Evolutionary conservation across 1,140 invertebrate genomes (phyloP).

Genomic region (Drosophila sp.): DNA sequence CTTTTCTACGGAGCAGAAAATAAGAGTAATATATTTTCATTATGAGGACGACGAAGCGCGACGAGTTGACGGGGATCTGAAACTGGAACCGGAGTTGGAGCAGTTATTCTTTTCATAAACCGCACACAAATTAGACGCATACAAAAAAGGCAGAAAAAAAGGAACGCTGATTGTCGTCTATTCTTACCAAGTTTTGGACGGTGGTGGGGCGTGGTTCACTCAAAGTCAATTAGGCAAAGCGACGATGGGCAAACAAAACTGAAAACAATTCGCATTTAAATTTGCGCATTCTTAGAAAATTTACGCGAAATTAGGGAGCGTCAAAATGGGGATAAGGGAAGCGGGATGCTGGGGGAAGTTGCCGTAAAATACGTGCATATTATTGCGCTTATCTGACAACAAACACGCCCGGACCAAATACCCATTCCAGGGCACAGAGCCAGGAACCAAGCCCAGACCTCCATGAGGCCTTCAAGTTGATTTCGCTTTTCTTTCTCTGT

Average conservation of each 20-base stretch:
- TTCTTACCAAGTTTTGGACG: constrained; percentile 62
- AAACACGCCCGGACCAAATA: constrained; percentile 71
- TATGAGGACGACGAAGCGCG: constrained; percentile 10
- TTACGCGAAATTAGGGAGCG: constrained; percentile 15
- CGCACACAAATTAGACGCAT: constrained; percentile 76
- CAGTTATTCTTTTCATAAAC: constrained; percentile 62
- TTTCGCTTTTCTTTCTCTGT: constrained; percentile 55
- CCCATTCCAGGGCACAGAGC: constrained; percentile 53
- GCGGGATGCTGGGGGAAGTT: constrained; percentile 18
- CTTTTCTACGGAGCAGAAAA: constrained; percentile 12
- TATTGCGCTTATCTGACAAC: constrained; percentile 80
- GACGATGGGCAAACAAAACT: constrained; percentile 69
- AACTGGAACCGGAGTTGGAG: not conserved
- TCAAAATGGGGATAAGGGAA: not conserved
- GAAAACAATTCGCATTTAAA: constrained; percentile 82
- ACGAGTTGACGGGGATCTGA: not conserved
- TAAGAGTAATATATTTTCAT: constrained; percentile 37
- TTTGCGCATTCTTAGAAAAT: constrained; percentile 76
- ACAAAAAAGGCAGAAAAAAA: constrained; percentile 65
- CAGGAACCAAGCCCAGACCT: constrained; percentile 18
- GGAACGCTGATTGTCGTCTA: constrained; percentile 77
- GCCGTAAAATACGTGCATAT: constrained; percentile 80
- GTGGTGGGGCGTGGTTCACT: constrained; percentile 37
- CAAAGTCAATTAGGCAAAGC: constrained; percentile 81
- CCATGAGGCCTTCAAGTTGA: constrained; percentile 62